phyloP scores from a whole-genome alignment of 2,888 invertebrate genomes.

The Aspidapion aeneum region DNA sequence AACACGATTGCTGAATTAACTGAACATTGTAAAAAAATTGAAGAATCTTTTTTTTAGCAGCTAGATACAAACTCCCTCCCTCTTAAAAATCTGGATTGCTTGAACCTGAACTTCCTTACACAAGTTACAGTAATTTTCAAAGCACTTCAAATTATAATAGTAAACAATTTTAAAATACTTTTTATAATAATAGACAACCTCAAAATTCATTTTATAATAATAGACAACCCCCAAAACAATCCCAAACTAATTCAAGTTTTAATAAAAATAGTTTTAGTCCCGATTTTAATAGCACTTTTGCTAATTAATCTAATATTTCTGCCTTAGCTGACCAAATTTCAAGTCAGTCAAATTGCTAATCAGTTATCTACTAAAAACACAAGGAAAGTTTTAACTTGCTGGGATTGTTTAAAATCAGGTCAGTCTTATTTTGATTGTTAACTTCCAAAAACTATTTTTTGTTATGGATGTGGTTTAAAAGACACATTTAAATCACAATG shows the following conservation, averaged over 20 bases:
- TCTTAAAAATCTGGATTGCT: slow-evolving; percentile 12
- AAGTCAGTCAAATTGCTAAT: too few species aligned
- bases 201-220: neutral
- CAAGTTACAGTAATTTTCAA: neutral
- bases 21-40: neutral
- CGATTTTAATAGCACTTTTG: neutral
- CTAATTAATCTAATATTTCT: neutral
- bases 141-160: neutral
- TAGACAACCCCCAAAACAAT: neutral
- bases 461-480: slow-evolving; percentile 8
- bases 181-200: neutral
- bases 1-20: neutral
- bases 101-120: neutral
- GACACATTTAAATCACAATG: slow-evolving; percentile 1
- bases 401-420: neutral
- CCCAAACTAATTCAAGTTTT: neutral
- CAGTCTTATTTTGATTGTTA: neutral
- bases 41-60: neutral
- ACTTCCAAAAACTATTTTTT: slow-evolving; percentile 4
- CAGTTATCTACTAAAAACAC: too few species aligned
- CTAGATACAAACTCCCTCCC: slow-evolving; percentile 24
- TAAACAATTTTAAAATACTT: neutral
- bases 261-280: too few species aligned
- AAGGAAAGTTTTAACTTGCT: neutral
- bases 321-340: neutral